Evolutionary conservation across 2,113 vertebrate species (phyloP), one percentile per base, ranked within the genome.

Genomic region (Gallinago jamesoni): DNA sequence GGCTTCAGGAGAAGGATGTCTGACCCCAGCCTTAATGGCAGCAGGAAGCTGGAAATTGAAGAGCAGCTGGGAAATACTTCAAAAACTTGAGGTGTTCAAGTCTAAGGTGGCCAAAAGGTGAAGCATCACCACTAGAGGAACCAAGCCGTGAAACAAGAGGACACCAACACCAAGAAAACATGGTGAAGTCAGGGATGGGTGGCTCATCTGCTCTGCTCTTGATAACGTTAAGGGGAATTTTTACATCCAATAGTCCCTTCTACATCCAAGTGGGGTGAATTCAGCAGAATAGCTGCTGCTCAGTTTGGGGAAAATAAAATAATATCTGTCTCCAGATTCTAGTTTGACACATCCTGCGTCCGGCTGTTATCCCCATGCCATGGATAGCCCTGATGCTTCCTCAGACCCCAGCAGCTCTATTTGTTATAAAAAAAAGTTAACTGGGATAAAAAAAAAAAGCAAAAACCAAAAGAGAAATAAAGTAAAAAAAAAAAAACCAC

Each of bases 321-420:
- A 28, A 9, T 41, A 37, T 10, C 37, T 8, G 6, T 35, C 28
- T 50, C 13, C 13, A 25, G 31, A 5, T 8, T 22, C 53, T 25
- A 10, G 31, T 16, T 48, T 0, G 2, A 39, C 41, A 35, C 37
- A 12, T 55, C 50, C 53, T 41, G 45, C 0, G 0, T 39, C 57
- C 6, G 1, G 73, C 67, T 81, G 50, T 33, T 19, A 15, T 14
- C 23, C 28, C 53, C 5, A 14, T 12, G 60, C 59, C 37, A 5
- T 0, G 0, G 7, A 33, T 10, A 14, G 18, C 45, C 10, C n/a
- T 2, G 0, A 10, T 16, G 60, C 43, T 76, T 53, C 31, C 27
- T 1, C 1, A 53, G 33, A 20, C 30, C 56, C 27, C 57, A 23
- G 48, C 48, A 50, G 25, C 62, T 53, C 22, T 12, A 3, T 12